Evolutionary conservation across 2,888 invertebrate species (phyloP).

Genomic region (Pterostichus madidus): DNA sequence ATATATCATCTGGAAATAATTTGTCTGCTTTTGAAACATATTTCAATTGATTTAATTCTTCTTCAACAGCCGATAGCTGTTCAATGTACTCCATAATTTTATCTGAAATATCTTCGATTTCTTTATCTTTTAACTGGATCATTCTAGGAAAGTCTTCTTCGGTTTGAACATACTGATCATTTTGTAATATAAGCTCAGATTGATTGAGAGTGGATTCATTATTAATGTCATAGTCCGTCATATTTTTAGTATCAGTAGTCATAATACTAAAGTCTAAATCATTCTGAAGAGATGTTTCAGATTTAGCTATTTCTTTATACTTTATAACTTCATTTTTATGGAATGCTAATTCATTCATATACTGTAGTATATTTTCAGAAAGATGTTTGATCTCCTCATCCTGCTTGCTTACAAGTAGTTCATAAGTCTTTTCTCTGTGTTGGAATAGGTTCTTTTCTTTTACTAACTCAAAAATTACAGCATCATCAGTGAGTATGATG

Average conservation of each 20-base stretch:
- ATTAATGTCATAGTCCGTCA: too few relatives aligned
- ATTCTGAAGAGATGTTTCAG: neutral
- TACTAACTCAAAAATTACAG: conserved; percentile 19
- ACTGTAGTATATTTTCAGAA: conserved; percentile 45
- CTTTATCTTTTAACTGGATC: conserved; percentile 26
- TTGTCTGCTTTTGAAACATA: too few relatives aligned
- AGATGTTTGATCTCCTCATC: conserved; percentile 46
- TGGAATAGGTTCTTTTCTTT: neutral
- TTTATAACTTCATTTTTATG: conserved; percentile 30
- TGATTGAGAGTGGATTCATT: too few relatives aligned
- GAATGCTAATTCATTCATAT: conserved; percentile 12
- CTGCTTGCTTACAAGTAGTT: conserved; percentile 29
- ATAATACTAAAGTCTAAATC: conserved; percentile 6
- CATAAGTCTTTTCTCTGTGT: conserved; percentile 36
- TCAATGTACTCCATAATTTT: conserved; percentile 19
- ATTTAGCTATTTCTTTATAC: conserved; percentile 20
- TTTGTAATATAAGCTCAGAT: neutral
- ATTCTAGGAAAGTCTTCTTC: neutral
- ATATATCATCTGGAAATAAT: too few relatives aligned
- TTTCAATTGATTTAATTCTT: conserved; percentile 8
- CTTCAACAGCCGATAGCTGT: neutral
- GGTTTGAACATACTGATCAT: neutral
- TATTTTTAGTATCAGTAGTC: conserved; percentile 6
- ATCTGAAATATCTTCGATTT: conserved; percentile 48
- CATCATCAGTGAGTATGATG: neutral